Evolutionary conservation across 2,888 invertebrate species (phyloP).

Genomic region (Torymus tubicola): DNA sequence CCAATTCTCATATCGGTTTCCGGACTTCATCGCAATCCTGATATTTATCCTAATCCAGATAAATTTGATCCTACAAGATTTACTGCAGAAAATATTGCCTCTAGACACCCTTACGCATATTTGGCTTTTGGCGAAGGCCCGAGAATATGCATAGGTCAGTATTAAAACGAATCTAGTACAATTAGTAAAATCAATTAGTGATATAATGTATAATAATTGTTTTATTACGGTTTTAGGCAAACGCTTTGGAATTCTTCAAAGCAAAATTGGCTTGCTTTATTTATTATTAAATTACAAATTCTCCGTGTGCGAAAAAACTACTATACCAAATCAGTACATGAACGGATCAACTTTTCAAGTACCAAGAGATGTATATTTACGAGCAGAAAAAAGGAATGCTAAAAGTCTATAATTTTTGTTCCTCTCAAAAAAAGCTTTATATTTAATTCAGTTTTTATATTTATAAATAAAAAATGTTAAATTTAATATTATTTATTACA

Average conservation of each 20-base stretch:
- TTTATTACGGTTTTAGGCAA: constrained; percentile 32
- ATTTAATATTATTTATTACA: too few species aligned
- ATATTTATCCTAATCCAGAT: constrained; percentile 75
- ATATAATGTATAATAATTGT: too few species aligned
- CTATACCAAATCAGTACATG: neutral
- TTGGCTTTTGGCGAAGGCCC: constrained; percentile 62
- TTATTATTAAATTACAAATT: constrained; percentile 49
- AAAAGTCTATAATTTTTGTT: too few species aligned
- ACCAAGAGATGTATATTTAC: too few species aligned
- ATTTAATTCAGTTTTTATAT: too few species aligned
- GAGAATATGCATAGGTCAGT: constrained; percentile 61
- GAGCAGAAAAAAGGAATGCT: too few species aligned
- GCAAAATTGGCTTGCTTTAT: constrained; percentile 49
- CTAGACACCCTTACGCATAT: constrained; percentile 58
- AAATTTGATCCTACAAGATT: constrained; percentile 78
- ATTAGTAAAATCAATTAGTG: neutral
- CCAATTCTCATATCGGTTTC: constrained; percentile 70
- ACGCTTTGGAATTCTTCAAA: constrained; percentile 54
- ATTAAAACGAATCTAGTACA: neutral
- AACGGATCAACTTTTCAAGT: too few species aligned
- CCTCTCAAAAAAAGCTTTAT: too few species aligned
- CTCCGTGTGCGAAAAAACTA: constrained; percentile 45
- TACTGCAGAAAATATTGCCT: constrained; percentile 66
- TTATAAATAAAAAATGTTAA: too few species aligned
- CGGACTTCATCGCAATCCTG: constrained; percentile 75